Evolutionary conservation across 2,797 vertebrate species (phyloP).

Genomic region (Pseudomugil tenellus): DNA sequence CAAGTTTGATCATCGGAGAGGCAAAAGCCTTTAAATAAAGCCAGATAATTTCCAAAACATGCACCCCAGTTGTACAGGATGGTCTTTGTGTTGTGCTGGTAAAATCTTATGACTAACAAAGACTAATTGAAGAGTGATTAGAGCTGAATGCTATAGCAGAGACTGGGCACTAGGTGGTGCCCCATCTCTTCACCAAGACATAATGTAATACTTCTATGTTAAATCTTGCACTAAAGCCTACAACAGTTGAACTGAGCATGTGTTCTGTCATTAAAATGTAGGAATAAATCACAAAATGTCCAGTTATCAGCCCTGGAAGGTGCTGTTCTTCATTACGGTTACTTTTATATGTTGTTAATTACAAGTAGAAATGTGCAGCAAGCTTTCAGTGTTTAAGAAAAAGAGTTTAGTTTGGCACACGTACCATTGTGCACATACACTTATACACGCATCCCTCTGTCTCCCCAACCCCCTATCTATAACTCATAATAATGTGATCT

Average conservation of each 20-base stretch:
- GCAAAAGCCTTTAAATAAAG: background rate
- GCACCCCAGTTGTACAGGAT: background rate
- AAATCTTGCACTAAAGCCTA: constrained; percentile 34
- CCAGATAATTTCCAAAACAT: background rate
- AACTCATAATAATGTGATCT: constrained; percentile 77
- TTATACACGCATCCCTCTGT: background rate
- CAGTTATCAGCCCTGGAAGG: constrained; percentile 4
- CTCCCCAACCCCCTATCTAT: constrained; percentile 39
- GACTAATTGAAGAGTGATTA: background rate
- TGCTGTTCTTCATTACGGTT: constrained; percentile 11
- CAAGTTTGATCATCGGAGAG: background rate
- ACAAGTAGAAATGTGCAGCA: background rate
- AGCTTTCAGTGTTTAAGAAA: background rate
- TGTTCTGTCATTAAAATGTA: constrained; percentile 33
- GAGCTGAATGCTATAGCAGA: constrained; percentile 37
- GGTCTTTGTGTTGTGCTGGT: constrained; percentile 7
- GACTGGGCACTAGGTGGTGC: constrained; percentile 83
- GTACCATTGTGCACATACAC: background rate
- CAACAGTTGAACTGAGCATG: constrained; percentile 22
- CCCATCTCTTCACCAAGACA: constrained; percentile 76
- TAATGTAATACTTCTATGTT: constrained; percentile 16
- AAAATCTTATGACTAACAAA: constrained; percentile 2
- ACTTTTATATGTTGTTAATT: constrained; percentile 1
- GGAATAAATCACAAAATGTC: constrained; percentile 18
- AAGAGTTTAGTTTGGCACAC: constrained; percentile 5